These are phyloP conservation scores for Trachelus stipa DNA, from an alignment of 2,888 invertebrate genomes.

Conservation along the genomic window DNA sequence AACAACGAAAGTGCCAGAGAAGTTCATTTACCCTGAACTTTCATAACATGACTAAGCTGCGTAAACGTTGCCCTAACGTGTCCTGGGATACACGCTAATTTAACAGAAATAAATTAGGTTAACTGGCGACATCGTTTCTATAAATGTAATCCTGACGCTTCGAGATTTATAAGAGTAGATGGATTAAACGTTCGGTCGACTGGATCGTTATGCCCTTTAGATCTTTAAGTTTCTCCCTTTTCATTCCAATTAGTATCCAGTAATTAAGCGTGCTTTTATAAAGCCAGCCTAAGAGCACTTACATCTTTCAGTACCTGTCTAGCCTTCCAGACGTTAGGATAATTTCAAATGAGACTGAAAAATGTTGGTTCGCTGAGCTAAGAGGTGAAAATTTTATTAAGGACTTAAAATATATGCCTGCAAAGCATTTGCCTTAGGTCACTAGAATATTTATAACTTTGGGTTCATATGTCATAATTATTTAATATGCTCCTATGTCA, in stretches of 20 bases:
- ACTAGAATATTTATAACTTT: not conserved
- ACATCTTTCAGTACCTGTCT: no score
- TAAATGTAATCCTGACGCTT: not conserved
- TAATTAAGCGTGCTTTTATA: not conserved
- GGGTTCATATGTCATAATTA: not conserved
- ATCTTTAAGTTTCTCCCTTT: not conserved
- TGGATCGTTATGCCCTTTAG: not conserved
- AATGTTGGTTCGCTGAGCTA: not conserved
- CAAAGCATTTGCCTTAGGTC: not conserved
- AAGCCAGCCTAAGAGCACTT: not conserved
- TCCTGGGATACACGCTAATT: not conserved
- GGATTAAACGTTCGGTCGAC: not conserved
- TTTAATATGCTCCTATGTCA: not conserved
- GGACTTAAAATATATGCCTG: not conserved
- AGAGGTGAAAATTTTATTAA: not conserved
- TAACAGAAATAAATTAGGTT: not conserved
- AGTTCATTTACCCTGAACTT: not conserved
- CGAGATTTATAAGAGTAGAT: not conserved
- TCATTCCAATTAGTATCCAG: not conserved
- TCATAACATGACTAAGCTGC: not conserved
- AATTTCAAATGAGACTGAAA: not conserved
- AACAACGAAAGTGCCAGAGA: not conserved
- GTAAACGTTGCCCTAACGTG: not conserved
- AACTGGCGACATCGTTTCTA: not conserved
- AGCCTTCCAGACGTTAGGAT: not conserved